Conservation (phyloP, 2,113 vertebrate genomes). For the Rhagologus leucostigma region DNA sequence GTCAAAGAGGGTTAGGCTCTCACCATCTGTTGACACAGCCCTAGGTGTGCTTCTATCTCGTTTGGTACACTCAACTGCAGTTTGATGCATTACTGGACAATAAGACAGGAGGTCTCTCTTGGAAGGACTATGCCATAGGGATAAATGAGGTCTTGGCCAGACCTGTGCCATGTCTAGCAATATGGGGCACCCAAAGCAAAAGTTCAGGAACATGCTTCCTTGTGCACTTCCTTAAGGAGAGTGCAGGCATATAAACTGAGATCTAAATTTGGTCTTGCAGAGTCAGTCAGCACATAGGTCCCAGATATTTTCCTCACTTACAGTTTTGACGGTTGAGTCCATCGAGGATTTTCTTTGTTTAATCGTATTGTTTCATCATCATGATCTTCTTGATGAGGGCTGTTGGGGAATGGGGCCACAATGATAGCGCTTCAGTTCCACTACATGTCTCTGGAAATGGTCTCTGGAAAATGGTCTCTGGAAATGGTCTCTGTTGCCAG, state of each 20-base stretch:
- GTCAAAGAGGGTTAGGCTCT: neutral
- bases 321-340: neutral
- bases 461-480: neutral
- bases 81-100: neutral
- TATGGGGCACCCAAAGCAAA: neutral
- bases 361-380: neutral
- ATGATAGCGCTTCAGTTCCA: rapidly evolving
- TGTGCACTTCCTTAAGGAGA: neutral
- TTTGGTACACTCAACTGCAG: neutral
- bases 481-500: neutral
- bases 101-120: neutral
- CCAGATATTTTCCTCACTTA: neutral
- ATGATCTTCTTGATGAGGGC: neutral
- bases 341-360: neutral
- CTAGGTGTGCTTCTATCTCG: neutral
- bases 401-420: neutral
- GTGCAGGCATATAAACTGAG: neutral
- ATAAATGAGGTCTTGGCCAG: neutral
- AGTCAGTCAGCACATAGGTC: neutral
- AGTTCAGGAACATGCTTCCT: neutral
- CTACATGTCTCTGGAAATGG: neutral
- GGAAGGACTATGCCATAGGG: neutral
- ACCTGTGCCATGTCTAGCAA: neutral
- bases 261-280: neutral
- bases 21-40: neutral